phyloP scores from a whole-genome alignment of 2,797 vertebrate genomes.

The Petrocephalus sullivani region DNA sequence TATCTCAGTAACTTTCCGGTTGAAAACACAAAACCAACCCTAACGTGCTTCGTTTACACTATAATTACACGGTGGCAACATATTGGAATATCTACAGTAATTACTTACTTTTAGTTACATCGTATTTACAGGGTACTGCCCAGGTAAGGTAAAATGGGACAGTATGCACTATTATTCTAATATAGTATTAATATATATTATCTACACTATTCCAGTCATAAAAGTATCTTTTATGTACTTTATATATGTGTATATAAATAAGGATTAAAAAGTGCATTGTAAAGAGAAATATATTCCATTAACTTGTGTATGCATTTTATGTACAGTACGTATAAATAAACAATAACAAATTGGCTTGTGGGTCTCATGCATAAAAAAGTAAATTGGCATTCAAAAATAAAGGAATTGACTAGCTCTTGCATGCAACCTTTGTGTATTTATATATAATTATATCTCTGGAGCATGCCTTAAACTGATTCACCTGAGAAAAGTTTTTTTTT shows the following conservation, averaged over 20 bases:
- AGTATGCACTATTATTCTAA: not conserved
- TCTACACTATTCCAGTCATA: slow-evolving; percentile 10
- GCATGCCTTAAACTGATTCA: slow-evolving; percentile 22
- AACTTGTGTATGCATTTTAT: slow-evolving; percentile 10
- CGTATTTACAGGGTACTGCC: slow-evolving; percentile 11
- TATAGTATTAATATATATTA: slow-evolving; percentile 7
- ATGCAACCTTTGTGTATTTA: slow-evolving; percentile 18
- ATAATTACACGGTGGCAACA: not conserved
- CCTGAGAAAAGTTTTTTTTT: slow-evolving; percentile 15
- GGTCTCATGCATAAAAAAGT: slow-evolving; percentile 21
- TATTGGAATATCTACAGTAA: slow-evolving; percentile 5
- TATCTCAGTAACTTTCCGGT: not conserved
- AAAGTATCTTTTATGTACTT: not conserved
- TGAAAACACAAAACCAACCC: slow-evolving; percentile 8
- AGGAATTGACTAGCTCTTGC: not conserved
- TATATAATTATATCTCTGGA: not conserved
- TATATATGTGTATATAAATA: slow-evolving; percentile 15
- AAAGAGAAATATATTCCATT: slow-evolving; percentile 19
- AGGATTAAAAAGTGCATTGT: slow-evolving; percentile 14
- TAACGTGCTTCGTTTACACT: not conserved
- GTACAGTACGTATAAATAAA: slow-evolving; percentile 20
- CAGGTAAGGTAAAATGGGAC: not conserved
- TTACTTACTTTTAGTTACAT: not conserved
- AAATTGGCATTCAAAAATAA: slow-evolving; percentile 21
- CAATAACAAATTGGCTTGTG: not conserved